Conservation (phyloP, 1,140 invertebrate genomes). For the Brachionus rubens region DNA sequence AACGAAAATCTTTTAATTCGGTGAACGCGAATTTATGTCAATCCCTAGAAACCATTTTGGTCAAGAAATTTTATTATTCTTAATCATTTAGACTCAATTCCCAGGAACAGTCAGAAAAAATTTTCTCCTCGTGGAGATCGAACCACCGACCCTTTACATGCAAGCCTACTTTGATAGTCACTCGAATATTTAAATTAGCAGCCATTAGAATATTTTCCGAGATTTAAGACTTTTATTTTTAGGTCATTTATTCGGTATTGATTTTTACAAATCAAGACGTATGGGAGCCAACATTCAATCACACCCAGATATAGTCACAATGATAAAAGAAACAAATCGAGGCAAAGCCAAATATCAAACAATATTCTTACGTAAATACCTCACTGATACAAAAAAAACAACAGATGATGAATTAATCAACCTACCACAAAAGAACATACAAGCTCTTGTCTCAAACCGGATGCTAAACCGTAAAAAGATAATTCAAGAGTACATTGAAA, state of each 20-base stretch:
- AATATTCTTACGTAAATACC: conserved; percentile 6
- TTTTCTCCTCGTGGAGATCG: no score
- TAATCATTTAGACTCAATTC: no score
- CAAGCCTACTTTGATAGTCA: no score
- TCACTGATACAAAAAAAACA: neutral
- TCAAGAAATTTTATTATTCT: no score
- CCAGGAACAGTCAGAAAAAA: no score
- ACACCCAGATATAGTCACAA: conserved; percentile 34
- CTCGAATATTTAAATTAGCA: no score
- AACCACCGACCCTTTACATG: no score
- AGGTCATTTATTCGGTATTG: conserved; percentile 31
- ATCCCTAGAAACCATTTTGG: no score
- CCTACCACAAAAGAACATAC: conserved; percentile 2
- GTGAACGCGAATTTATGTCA: no score
- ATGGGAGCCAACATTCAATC: conserved; percentile 12
- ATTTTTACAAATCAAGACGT: conserved; percentile 36
- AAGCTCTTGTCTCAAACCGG: conserved; percentile 33
- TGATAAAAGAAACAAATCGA: conserved; percentile 42
- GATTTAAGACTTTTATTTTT: no score
- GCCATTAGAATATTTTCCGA: no score
- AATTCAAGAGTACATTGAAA: conserved; percentile 9
- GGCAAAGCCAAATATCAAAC: conserved; percentile 46
- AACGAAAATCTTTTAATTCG: no score
- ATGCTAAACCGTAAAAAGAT: conserved; percentile 23
- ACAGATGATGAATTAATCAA: neutral